phyloP scores from a whole-genome alignment of 2,797 vertebrate genomes.

The Anguilla pacifica region DNA sequence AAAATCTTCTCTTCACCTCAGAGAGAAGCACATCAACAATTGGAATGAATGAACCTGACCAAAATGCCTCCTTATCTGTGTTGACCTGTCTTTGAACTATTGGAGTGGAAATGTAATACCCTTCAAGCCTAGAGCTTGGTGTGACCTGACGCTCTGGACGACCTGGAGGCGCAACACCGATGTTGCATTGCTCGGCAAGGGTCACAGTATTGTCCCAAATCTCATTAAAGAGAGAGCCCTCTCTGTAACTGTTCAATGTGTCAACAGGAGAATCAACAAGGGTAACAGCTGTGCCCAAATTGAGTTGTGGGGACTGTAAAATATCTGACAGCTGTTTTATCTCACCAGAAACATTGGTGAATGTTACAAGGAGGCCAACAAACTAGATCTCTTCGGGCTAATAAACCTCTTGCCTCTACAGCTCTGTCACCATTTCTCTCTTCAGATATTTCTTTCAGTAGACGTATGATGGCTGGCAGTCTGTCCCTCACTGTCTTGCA shows the following conservation, averaged over 20 bases:
- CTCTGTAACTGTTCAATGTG: slow-evolving; percentile 32
- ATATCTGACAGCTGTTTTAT: slow-evolving; percentile 31
- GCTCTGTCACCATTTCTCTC: slow-evolving; percentile 38
- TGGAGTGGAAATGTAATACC: slow-evolving; percentile 32
- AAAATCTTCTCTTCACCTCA: not conserved
- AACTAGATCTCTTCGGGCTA: not conserved
- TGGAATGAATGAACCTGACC: slow-evolving; percentile 26
- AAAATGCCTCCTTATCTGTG: slow-evolving; percentile 28
- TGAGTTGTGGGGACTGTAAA: slow-evolving; percentile 36
- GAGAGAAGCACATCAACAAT: slow-evolving; percentile 22
- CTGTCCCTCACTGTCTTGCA: too few relatives aligned
- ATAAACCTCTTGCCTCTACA: slow-evolving; percentile 41
- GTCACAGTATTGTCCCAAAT: slow-evolving; percentile 31
- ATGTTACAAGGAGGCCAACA: slow-evolving; percentile 21
- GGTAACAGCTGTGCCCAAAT: slow-evolving; percentile 34
- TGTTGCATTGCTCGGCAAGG: slow-evolving; percentile 35
- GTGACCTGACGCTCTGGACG: not conserved
- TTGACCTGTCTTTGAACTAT: slow-evolving; percentile 31
- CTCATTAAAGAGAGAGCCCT: slow-evolving; percentile 28
- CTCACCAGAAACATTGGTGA: slow-evolving; percentile 32
- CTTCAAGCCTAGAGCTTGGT: slow-evolving; percentile 33
- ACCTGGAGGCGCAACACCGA: slow-evolving; percentile 9
- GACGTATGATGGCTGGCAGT: too few relatives aligned
- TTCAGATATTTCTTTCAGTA: too few relatives aligned
- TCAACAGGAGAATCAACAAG: slow-evolving; percentile 30